Conservation (phyloP, 2,797 vertebrate species). For the Rhinogobio ventralis region DNA sequence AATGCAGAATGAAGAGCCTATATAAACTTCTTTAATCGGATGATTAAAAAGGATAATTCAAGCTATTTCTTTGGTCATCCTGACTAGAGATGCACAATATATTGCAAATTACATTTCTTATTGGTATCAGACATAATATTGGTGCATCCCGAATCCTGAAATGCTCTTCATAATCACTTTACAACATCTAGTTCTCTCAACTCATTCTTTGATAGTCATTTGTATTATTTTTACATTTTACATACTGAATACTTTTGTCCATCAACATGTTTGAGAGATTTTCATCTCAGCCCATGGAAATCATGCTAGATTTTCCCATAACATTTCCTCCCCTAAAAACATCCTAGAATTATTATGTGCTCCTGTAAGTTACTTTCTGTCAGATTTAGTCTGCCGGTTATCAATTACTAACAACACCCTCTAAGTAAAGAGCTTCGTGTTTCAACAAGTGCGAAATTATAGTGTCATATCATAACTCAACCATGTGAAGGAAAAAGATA, state of each 20-base stretch:
- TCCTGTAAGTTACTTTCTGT: not conserved
- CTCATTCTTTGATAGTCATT: not conserved
- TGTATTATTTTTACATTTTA: not conserved
- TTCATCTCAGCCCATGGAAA: not conserved
- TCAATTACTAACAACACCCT: not conserved
- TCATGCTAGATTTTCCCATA: not conserved
- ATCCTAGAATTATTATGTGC: not conserved
- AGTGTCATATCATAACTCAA: not conserved
- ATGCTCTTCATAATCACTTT: not conserved
- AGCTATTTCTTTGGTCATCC: not conserved
- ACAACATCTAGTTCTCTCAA: not conserved
- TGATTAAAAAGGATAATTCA: not conserved
- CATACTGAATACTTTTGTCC: not conserved
- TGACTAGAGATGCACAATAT: not conserved
- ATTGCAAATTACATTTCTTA: too few species aligned
- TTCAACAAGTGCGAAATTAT: conserved; percentile 20
- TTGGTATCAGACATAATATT: not conserved
- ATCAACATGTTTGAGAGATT: not conserved
- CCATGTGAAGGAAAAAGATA: not conserved
- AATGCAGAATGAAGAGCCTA: not conserved
- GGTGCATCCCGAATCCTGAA: not conserved
- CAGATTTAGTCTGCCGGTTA: not conserved
- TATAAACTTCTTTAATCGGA: not conserved
- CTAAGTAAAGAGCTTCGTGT: not conserved
- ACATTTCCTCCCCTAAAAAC: not conserved